Evolutionary conservation across 2,113 vertebrate species (phyloP).

Genomic region (Acrocephalus arundinaceus): DNA sequence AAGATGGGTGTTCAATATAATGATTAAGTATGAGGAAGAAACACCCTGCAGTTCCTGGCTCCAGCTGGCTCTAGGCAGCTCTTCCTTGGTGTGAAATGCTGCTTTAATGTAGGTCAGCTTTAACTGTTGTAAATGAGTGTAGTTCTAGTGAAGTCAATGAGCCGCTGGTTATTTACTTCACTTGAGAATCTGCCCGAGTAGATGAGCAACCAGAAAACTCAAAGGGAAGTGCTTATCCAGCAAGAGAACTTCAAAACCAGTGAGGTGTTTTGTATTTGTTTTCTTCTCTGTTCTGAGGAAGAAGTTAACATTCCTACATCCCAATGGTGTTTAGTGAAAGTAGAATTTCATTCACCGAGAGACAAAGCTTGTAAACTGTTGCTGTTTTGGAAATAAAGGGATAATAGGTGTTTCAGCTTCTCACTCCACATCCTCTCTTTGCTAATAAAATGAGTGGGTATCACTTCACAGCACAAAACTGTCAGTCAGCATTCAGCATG

Average conservation of each 20-base stretch:
- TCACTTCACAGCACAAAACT: constrained; percentile 15
- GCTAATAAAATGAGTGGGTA: constrained; percentile 46
- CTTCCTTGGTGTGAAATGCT: neutral
- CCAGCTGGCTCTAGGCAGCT: neutral
- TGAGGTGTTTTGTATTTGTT: neutral
- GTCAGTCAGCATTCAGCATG: constrained; percentile 56
- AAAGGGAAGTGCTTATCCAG: neutral
- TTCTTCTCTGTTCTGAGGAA: neutral
- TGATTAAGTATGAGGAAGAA: neutral
- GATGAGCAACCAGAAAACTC: neutral
- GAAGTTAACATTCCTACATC: constrained; percentile 42
- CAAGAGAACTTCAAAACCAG: neutral
- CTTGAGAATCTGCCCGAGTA: constrained; percentile 1
- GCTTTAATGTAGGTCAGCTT: neutral
- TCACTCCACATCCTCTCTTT: constrained; percentile 34
- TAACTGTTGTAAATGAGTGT: neutral
- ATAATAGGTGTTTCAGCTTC: constrained; percentile 49
- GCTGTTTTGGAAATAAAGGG: constrained; percentile 68
- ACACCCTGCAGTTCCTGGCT: neutral
- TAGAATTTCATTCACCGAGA: constrained; percentile 30
- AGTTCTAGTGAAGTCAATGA: neutral
- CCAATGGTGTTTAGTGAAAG: constrained; percentile 44
- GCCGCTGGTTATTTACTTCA: neutral
- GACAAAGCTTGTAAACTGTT: constrained; percentile 43
- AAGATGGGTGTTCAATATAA: neutral